Percentiles rank a stretch among this genome's conserved stretches.
Evolutionary conservation across 2,888 invertebrate genomes (phyloP).

Genomic region (Boloria selene): DNA sequence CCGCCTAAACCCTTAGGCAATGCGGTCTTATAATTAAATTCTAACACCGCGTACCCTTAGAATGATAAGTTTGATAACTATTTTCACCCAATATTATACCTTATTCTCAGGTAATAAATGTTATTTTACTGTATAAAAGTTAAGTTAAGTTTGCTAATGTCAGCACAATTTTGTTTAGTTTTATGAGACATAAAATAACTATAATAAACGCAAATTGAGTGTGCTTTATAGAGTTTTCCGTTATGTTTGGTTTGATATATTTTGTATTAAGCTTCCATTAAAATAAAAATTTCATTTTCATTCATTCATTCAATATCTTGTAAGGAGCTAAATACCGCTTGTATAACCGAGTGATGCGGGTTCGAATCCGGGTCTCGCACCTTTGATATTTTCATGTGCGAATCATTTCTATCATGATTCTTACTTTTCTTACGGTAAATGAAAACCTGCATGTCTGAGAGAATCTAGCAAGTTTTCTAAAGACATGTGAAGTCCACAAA

Average conservation of each 20-base stretch:
- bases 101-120: neutral
- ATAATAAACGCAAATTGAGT: slow-evolving; percentile 16
- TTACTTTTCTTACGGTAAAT: too few relatives aligned
- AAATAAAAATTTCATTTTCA: neutral
- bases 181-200: slow-evolving; percentile 14
- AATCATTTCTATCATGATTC: too few relatives aligned
- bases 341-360: too few relatives aligned
- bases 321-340: too few relatives aligned
- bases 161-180: slow-evolving; percentile 12
- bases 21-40: slow-evolving; percentile 27
- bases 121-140: neutral
- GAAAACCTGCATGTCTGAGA: too few relatives aligned
- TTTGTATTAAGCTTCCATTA: neutral
- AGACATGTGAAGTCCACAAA: too few relatives aligned
- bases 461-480: too few relatives aligned
- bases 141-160: neutral
- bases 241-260: neutral
- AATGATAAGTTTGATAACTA: neutral
- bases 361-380: too few relatives aligned
- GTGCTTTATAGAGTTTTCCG: slow-evolving; percentile 3
- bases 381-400: too few relatives aligned
- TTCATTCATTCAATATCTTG: too few relatives aligned
- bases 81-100: neutral
- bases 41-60: slow-evolving; percentile 11
- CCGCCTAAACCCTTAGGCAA: slow-evolving; percentile 12